phyloP scores from a whole-genome alignment of 2,888 invertebrate species.

The Acanthopleura granulata region DNA sequence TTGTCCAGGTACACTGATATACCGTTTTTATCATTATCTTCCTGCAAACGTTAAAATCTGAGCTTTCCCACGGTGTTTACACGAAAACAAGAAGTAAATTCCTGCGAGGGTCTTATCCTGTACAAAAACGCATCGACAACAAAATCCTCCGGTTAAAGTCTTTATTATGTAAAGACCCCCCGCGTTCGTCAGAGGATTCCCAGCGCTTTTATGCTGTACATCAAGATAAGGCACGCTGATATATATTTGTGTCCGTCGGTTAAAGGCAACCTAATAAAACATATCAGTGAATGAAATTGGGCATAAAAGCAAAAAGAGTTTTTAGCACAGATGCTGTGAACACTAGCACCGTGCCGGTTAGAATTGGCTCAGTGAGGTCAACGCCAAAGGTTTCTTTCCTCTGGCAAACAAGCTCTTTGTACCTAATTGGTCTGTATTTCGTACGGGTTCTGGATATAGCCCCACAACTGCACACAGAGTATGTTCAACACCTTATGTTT shows the following conservation, averaged over 20 bases:
- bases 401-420: not conserved
- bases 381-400: not conserved
- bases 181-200: not conserved
- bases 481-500: not conserved
- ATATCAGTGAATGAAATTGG: not conserved
- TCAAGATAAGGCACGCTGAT: not conserved
- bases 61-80: not conserved
- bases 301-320: slow-evolving; percentile 10
- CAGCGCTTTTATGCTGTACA: not conserved
- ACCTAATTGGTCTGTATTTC: not conserved
- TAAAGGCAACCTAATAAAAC: not conserved
- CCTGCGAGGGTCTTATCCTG: no score
- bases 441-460: not conserved
- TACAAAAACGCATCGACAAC: no score
- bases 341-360: not conserved
- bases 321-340: slow-evolving; percentile 12
- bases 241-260: not conserved
- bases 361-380: not conserved
- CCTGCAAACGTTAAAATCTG: no score
- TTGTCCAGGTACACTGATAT: no score
- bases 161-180: no score
- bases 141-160: no score
- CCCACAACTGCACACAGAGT: not conserved
- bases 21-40: no score
- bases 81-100: slow-evolving; percentile 14